Percentiles rank a stretch among this genome's conserved stretches.
Evolutionary conservation across 2,888 invertebrate genomes (phyloP).

Genomic region (Parelbella ahira): DNA sequence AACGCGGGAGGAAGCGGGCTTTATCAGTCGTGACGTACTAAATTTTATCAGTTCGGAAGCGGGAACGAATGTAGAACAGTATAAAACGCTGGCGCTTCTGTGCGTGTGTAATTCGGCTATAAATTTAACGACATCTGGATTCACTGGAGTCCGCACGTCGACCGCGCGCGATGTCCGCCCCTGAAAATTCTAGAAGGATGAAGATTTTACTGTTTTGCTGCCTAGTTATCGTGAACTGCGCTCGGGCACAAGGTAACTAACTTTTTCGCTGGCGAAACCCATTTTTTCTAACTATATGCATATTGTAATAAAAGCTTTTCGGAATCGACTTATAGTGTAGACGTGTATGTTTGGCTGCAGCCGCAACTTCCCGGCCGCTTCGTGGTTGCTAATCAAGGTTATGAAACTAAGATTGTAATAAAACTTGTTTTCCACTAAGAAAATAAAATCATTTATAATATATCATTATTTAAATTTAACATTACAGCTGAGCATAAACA

Average conservation of each 20-base stretch:
- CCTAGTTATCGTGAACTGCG: slow-evolving; percentile 35
- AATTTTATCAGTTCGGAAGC: slow-evolving; percentile 59
- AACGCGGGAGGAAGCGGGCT: slow-evolving; percentile 15
- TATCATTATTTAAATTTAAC: too few species aligned
- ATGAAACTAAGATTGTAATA: too few species aligned
- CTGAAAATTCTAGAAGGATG: slow-evolving; percentile 45
- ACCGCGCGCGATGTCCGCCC: slow-evolving; percentile 36
- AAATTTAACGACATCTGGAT: slow-evolving; percentile 45
- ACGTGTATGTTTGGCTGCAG: slow-evolving; percentile 10
- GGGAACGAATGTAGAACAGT: slow-evolving; percentile 52
- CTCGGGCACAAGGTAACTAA: slow-evolving; percentile 10
- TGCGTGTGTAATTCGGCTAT: slow-evolving; percentile 36
- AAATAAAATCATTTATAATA: too few species aligned
- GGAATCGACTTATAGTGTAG: slow-evolving; percentile 1
- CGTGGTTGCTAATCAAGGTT: too few species aligned
- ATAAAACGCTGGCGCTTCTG: slow-evolving; percentile 44
- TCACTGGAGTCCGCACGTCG: slow-evolving; percentile 45
- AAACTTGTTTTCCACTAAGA: too few species aligned
- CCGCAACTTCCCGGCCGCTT: too few species aligned
- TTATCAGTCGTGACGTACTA: slow-evolving; percentile 20
- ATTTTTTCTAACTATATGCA: neutral
- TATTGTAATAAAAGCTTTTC: slow-evolving; percentile 5
- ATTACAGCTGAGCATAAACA: too few species aligned
- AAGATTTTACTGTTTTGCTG: slow-evolving; percentile 35
- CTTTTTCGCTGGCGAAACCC: neutral